Evolutionary conservation across 2,113 vertebrate species (phyloP), one percentile per base, ranked within the genome.

Genomic region (Brachypteracias leptosomus): DNA sequence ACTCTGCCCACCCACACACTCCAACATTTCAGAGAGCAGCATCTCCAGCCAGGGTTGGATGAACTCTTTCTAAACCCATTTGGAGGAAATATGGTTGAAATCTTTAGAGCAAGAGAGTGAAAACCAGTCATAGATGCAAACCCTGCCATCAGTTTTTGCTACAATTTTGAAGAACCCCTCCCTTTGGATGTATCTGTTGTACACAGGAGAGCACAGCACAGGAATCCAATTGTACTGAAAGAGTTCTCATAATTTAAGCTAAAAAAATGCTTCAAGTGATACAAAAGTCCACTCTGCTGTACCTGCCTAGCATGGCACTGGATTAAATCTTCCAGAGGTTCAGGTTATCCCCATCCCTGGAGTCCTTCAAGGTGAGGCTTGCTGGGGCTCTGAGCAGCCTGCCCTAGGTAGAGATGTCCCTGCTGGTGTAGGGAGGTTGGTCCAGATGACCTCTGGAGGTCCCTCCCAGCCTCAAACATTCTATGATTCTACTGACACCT

Each of bases 1-100:
- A 77, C 88, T 88, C 85, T 91, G 85, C 88, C 82, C 86, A 92
- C 84, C 76, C 93, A 86, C 95, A 89, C 42, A 77, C 63, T 89
- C 42, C 7, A 9, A 47, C 89, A 80, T 96, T 96, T 95, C 82
- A 90, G 62, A 85, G 58, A 76, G 35, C 86, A 93, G 46, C 75
- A 63, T 83, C 95, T 95, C 82, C 67, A 86, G 26, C 63, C 63
- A 77, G 75, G 35, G 28, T 25, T 85, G 78, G 74, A 66, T 88
- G 85, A 95, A 94, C 82, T 84, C 88, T 67, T 86, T 90, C 63
- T 90, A 95, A 88, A 90, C 63, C 59, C 15, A 0, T 73, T 88
- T 93, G 51, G 63, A 76, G 75, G 51, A 87, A 95, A 40, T 15
- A 25, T 16, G 12, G n/a, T 73, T 79, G 71, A 85, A 88, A 70